Conservation (phyloP, 2,888 invertebrate genomes). For the Drosophila multiciliata region DNA sequence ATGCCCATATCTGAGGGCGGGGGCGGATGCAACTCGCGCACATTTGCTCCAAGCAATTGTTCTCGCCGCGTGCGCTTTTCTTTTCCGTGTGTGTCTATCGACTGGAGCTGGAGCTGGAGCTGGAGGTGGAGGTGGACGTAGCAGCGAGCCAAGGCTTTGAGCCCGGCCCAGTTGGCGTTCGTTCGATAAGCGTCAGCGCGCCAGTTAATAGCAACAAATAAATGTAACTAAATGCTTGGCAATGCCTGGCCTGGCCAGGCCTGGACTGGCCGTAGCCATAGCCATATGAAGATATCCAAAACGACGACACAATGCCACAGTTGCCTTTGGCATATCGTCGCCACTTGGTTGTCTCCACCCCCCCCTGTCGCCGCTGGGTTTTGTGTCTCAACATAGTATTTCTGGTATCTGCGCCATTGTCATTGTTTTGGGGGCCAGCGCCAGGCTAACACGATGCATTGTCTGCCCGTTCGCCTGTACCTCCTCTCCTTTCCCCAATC, state of each 20-base stretch:
- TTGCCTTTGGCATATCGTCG: slow-evolving; percentile 83
- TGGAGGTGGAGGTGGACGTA: too few species aligned
- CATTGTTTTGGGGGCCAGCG: slow-evolving; percentile 58
- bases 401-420: slow-evolving; percentile 66
- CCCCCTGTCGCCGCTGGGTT: slow-evolving; percentile 17
- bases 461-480: slow-evolving; percentile 29
- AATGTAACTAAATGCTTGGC: slow-evolving; percentile 84
- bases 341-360: slow-evolving; percentile 56
- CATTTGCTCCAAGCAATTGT: slow-evolving; percentile 54
- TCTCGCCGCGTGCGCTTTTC: slow-evolving; percentile 73
- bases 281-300: slow-evolving; percentile 85
- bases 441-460: slow-evolving; percentile 49
- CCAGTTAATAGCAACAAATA: slow-evolving; percentile 85
- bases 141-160: not conserved
- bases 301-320: slow-evolving; percentile 84
- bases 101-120: slow-evolving; percentile 15
- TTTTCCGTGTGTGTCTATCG: slow-evolving; percentile 72
- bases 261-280: slow-evolving; percentile 15
- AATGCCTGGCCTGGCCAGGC: slow-evolving; percentile 27
- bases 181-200: slow-evolving; percentile 82
- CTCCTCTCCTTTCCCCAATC: not conserved
- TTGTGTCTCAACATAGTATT: slow-evolving; percentile 50
- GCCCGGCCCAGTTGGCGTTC: slow-evolving; percentile 20
- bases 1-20: slow-evolving; percentile 38
- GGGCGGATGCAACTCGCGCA: slow-evolving; percentile 38